A percentile compares a stretch with the other conserved stretches of the same genome.
Evolutionary conservation across 2,888 invertebrate species (phyloP).

Genomic region (Leistus spinibarbis): DNA sequence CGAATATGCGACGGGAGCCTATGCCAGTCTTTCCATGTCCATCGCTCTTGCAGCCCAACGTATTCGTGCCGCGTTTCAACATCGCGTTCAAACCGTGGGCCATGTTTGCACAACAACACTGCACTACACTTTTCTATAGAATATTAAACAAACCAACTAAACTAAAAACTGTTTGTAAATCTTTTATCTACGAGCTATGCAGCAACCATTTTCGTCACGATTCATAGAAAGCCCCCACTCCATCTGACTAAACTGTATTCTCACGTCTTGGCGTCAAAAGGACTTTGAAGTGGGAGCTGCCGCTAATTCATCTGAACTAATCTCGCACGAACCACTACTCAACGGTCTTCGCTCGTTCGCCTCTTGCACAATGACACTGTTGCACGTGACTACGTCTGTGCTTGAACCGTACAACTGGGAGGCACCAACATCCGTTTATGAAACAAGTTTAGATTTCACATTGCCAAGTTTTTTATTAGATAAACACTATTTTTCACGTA

Average conservation of each 20-base stretch:
- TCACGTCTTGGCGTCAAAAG: conserved; percentile 71
- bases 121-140: conserved; percentile 42
- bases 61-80: conserved; percentile 55
- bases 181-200: conserved; percentile 61
- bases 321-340: conserved; percentile 36
- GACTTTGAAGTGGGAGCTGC: conserved; percentile 66
- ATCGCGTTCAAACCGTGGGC: conserved; percentile 65
- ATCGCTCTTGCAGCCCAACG: conserved; percentile 50
- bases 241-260: conserved; percentile 65
- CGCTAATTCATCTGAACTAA: conserved; percentile 41
- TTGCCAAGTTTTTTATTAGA: conserved; percentile 58
- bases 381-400: conserved; percentile 56
- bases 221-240: conserved; percentile 59
- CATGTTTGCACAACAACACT: conserved; percentile 55
- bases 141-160: conserved; percentile 49
- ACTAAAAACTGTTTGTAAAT: conserved; percentile 51
- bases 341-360: conserved; percentile 38
- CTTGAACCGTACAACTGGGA: conserved; percentile 52
- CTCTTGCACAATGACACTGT: conserved; percentile 47
- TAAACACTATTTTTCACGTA: conserved; percentile 5
- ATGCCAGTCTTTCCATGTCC: conserved; percentile 61
- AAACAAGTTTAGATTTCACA: conserved; percentile 71
- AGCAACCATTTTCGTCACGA: conserved; percentile 61
- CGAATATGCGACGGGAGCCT: conserved; percentile 86
- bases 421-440: conserved; percentile 73